phyloP scores from a whole-genome alignment of 2,113 vertebrate genomes.

The Origma solitaria region DNA sequence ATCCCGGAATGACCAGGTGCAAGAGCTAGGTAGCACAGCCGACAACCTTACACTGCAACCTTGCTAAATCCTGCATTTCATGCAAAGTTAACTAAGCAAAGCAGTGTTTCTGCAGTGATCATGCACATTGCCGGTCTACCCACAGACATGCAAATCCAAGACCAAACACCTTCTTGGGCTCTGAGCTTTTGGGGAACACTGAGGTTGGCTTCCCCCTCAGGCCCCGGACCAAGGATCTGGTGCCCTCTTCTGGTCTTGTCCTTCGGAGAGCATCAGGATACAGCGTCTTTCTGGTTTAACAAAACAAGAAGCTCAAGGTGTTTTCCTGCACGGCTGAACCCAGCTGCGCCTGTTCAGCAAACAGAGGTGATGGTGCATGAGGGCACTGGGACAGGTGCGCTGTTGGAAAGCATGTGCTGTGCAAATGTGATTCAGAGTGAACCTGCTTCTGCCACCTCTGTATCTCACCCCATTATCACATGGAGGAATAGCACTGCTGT shows the following conservation, averaged over 20 bases:
- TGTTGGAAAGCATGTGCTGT: neutral
- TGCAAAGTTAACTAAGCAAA: neutral
- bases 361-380: neutral
- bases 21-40: neutral
- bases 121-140: neutral
- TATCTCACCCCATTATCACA: neutral
- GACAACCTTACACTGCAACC: neutral
- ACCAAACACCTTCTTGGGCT: neutral
- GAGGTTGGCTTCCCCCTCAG: neutral
- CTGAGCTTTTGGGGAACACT: neutral
- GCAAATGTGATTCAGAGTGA: neutral
- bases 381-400: neutral
- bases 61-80: neutral
- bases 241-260: constrained; percentile 38
- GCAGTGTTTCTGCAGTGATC: neutral
- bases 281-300: neutral
- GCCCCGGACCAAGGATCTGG: neutral
- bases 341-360: neutral
- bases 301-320: neutral
- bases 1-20: neutral
- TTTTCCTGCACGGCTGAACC: neutral
- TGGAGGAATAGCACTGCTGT: neutral
- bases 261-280: neutral
- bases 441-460: neutral
- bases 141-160: neutral